phyloP scores from a whole-genome alignment of 2,113 vertebrate genomes.

The Oophaga pumilio region DNA sequence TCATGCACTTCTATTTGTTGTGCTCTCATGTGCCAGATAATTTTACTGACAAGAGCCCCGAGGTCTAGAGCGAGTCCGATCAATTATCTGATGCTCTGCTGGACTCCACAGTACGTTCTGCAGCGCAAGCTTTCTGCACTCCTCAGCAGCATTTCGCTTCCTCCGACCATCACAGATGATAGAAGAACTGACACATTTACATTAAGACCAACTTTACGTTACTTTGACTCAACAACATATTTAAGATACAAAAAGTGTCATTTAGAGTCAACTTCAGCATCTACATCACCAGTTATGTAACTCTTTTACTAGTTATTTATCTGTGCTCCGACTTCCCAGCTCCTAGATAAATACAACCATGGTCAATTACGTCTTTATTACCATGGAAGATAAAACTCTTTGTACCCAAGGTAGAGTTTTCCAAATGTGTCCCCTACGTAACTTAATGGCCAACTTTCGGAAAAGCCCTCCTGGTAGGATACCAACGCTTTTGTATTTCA shows the following conservation, averaged over 20 bases:
- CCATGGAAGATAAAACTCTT: no score
- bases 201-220: background rate
- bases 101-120: slow-evolving; percentile 30
- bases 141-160: slow-evolving; percentile 34
- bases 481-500: no score
- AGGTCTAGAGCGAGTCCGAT: slow-evolving; percentile 48
- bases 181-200: slow-evolving; percentile 4
- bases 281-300: background rate
- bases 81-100: slow-evolving; percentile 56
- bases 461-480: no score
- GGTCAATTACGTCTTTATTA: no score
- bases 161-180: background rate
- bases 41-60: slow-evolving; percentile 54
- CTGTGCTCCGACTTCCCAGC: no score
- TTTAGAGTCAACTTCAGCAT: background rate
- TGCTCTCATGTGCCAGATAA: slow-evolving; percentile 54
- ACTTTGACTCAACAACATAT: slow-evolving; percentile 34
- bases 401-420: no score
- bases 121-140: slow-evolving; percentile 38
- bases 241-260: slow-evolving; percentile 4
- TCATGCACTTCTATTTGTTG: slow-evolving; percentile 46
- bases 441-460: no score
- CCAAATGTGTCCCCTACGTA: no score
- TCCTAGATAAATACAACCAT: no score
- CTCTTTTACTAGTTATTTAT: background rate